These are phyloP conservation scores for Hoplias malabaricus DNA, from an alignment of 2,113 vertebrate genomes.

Conservation along the genomic window DNA sequence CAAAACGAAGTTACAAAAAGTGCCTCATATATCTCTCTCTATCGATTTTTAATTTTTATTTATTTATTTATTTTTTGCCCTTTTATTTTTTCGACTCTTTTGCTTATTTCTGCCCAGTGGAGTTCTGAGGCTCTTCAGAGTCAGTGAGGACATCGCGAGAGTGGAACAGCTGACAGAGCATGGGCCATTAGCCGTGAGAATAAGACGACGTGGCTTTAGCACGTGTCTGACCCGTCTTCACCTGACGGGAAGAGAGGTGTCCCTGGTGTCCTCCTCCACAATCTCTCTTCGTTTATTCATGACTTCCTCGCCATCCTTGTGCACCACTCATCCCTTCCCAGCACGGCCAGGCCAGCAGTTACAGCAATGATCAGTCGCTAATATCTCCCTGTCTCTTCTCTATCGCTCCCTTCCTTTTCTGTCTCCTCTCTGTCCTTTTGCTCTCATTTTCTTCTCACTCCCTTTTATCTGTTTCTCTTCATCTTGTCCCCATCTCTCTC, in stretches of 20 bases:
- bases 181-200: background rate
- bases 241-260: background rate
- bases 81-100: background rate
- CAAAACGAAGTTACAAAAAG: no score
- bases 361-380: slow-evolving; percentile 14
- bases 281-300: slow-evolving; percentile 54
- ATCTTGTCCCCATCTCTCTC: no score
- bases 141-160: background rate
- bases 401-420: no score
- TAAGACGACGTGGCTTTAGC: background rate
- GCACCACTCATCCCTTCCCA: slow-evolving; percentile 44
- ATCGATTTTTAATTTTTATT: no score
- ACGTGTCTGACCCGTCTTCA: background rate
- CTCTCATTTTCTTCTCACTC: no score
- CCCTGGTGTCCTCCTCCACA: background rate
- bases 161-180: background rate
- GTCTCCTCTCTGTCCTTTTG: no score
- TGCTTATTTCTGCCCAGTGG: background rate
- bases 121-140: background rate
- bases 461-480: no score
- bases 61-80: background rate
- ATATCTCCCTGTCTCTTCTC: slow-evolving; percentile 17
- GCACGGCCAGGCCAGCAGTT: slow-evolving; percentile 45
- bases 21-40: no score
- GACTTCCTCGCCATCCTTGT: slow-evolving; percentile 47